Conservation (phyloP, 2,797 vertebrate genomes). For the Trachops cirrhosus region DNA sequence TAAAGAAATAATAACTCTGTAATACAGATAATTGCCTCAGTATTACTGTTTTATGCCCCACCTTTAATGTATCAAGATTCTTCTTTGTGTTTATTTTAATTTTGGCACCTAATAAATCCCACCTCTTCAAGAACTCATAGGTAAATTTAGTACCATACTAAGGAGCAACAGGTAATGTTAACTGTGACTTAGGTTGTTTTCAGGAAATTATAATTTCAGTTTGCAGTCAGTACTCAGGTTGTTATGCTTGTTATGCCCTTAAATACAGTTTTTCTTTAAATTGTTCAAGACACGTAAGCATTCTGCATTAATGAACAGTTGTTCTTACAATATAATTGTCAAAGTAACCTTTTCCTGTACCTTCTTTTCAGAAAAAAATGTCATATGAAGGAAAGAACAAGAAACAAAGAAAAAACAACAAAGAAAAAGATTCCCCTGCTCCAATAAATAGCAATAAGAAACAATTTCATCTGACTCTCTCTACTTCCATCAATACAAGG, state of each 20-base stretch:
- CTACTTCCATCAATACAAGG: neutral
- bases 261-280: conserved; percentile 25
- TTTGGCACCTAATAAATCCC: neutral
- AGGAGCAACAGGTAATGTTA: neutral
- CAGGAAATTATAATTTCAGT: neutral
- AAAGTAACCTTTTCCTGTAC: neutral
- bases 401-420: too few species aligned
- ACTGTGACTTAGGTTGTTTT: neutral
- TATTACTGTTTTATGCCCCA: neutral
- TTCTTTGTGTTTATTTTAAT: conserved; percentile 1
- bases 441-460: neutral
- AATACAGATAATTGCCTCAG: neutral
- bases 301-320: neutral
- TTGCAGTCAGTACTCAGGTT: neutral
- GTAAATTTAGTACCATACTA: neutral
- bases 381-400: neutral
- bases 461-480: neutral
- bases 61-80: neutral
- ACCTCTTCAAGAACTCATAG: neutral
- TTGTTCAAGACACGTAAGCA: neutral
- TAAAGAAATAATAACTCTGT: conserved; percentile 9
- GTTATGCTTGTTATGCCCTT: neutral
- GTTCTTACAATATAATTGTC: neutral
- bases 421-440: neutral
- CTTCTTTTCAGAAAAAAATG: neutral